Evolutionary conservation across 2,113 vertebrate genomes (phyloP), one percentile per base, ranked within the genome.

Genomic region (Tor tambroides): DNA sequence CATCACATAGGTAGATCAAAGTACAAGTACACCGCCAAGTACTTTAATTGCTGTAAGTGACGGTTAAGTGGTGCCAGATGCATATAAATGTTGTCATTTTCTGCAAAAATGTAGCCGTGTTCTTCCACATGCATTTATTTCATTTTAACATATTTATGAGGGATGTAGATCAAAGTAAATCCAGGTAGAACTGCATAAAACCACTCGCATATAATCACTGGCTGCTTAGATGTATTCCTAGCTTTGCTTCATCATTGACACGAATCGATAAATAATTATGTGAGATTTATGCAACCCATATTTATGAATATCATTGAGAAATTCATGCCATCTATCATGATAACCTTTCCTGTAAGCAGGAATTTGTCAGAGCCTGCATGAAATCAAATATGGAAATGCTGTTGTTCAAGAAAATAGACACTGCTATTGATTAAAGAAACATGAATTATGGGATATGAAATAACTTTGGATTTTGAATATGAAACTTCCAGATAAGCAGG

Each of bases 321-420:
- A 84, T 71, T 35, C 67, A 54, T n/a, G 10, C 32, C 28, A 90
- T 93, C 89, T 90, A 85, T 92, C 90, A 91, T 75, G 85, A 69
- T 93, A 91, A 91, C 91, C 89, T 93, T 92, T 92, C 61, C 38
- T 86, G 90, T 61, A 78, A 67, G 63, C 72, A 87, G 71, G 46
- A 56, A 75, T 65, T 41, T 84, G 88, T 91, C 89, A 91, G 87
- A 84, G n/a, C 76, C 67, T 59, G 65, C 46, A 28, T 85, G 78
- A 88, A 91, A 90, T 89, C 85, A 87, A 89, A 93, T 90, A 92
- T 91, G 90, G 83, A 90, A 91, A 92, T 92, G 71, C 79, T 84
- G 85, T 69, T 85, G 80, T 75, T 67, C 21, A 5, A 12, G 35
- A 28, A 28, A 80, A 80, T 15, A 59, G 49, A 78, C 28, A 61